A percentile compares a stretch with the other conserved stretches of the same genome.
Evolutionary conservation across 30 jellyfish, hydroid and myxozoan genomes (phyloP).

Genomic region (Catostylus mosaicus): DNA sequence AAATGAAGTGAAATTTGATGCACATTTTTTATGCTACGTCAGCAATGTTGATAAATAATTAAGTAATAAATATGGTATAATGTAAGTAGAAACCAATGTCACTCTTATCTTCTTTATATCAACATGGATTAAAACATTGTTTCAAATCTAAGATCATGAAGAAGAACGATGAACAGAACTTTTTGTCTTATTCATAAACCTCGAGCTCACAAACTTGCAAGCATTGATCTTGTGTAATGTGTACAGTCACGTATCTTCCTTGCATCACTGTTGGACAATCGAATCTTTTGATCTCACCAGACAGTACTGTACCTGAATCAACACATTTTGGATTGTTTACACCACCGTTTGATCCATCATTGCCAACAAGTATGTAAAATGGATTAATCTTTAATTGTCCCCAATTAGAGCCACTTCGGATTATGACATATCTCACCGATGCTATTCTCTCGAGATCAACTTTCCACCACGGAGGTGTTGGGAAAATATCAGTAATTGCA

Average conservation of each 20-base stretch:
- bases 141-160: no score
- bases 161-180: no score
- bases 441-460: conserved; percentile 22
- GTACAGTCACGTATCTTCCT: conserved; percentile 20
- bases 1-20: no score
- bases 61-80: no score
- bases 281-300: not conserved
- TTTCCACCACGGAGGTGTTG: conserved; percentile 9
- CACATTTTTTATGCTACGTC: no score
- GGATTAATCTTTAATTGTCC: not conserved
- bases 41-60: no score
- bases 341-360: conserved; percentile 13
- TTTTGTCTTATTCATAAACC: conserved; percentile 22
- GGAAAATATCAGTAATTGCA: not conserved
- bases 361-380: conserved; percentile 7
- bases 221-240: not conserved
- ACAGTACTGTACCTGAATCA: not conserved
- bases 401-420: not conserved
- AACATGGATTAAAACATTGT: no score
- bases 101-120: no score
- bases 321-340: conserved; percentile 10
- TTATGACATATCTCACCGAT: not conserved
- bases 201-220: conserved; percentile 24
- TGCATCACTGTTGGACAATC: conserved; percentile 11
- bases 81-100: no score